A percentile compares a stretch with the other conserved stretches of the same genome.
phyloP scores from a whole-genome alignment of 2,113 vertebrate species.

The Sarotherodon lohbergeri region DNA sequence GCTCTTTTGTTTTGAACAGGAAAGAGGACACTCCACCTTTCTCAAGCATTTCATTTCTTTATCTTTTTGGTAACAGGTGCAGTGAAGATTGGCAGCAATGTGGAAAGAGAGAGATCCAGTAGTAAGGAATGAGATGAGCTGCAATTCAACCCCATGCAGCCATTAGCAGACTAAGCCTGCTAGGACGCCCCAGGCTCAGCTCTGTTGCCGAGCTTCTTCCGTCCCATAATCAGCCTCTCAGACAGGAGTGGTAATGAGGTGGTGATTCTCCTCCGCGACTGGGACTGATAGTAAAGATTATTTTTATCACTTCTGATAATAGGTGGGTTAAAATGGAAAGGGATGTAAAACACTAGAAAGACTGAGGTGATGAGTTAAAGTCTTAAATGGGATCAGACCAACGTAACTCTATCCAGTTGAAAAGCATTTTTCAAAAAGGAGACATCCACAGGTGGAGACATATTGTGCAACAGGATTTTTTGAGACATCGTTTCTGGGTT shows the following conservation, averaged over 20 bases:
- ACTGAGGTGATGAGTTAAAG: conserved; percentile 51
- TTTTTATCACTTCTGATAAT: conserved; percentile 55
- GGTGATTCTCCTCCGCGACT: conserved; percentile 40
- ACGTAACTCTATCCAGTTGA: conserved; percentile 15
- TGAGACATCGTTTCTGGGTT: conserved; percentile 17
- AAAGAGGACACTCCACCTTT: not conserved
- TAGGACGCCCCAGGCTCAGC: conserved; percentile 26
- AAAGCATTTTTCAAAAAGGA: not conserved
- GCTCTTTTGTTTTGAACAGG: conserved; percentile 1
- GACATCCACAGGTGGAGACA: not conserved
- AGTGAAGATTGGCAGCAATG: not conserved
- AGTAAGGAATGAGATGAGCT: conserved; percentile 11
- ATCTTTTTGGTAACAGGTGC: not conserved
- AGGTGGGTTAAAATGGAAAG: conserved; percentile 28
- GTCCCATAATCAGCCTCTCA: conserved; percentile 56
- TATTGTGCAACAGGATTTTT: conserved; percentile 54
- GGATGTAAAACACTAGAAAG: conserved; percentile 3
- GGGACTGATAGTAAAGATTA: conserved; percentile 53
- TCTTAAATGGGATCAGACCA: conserved; percentile 35
- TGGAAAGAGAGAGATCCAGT: not conserved
- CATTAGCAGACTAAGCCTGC: conserved; percentile 28
- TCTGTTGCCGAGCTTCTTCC: conserved; percentile 15
- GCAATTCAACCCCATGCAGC: conserved; percentile 22
- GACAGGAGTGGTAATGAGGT: conserved; percentile 54
- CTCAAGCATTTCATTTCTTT: not conserved